Percentiles rank a stretch among this genome's conserved stretches.
Evolutionary conservation across 2,888 invertebrate genomes (phyloP).

Genomic region (Ramazzottius varieornatus): DNA sequence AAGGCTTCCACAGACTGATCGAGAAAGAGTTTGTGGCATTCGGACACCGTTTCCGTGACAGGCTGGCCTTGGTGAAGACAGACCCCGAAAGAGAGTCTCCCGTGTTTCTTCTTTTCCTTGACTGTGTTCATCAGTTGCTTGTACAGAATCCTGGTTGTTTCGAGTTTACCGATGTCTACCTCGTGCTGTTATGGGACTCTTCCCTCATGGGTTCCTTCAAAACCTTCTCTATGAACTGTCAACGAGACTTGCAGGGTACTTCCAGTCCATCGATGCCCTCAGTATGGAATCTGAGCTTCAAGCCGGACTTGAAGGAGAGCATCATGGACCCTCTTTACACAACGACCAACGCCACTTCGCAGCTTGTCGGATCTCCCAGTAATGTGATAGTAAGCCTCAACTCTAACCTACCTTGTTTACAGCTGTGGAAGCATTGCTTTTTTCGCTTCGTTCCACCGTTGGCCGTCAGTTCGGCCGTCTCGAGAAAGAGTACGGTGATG

Average conservation of each 20-base stretch:
- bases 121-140: constrained; percentile 70
- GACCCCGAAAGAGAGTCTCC: constrained; percentile 32
- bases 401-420: neutral
- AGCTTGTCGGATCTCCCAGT: neutral
- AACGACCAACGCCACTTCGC: neutral
- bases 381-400: neutral
- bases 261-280: neutral
- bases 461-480: neutral
- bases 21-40: constrained; percentile 84
- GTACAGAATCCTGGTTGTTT: constrained; percentile 65
- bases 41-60: constrained; percentile 56
- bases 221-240: constrained; percentile 69
- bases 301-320: neutral
- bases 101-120: constrained; percentile 63
- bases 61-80: constrained; percentile 17
- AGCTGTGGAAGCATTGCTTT: neutral
- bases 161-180: constrained; percentile 69
- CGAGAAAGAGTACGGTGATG: neutral
- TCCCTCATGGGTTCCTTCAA: constrained; percentile 63
- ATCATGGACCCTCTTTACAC: neutral
- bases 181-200: constrained; percentile 71
- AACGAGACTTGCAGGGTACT: constrained; percentile 30
- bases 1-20: constrained; percentile 62
- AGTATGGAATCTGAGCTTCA: neutral
- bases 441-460: neutral